phyloP scores from a whole-genome alignment of 2,888 invertebrate species.

The Rhagium mordax region DNA sequence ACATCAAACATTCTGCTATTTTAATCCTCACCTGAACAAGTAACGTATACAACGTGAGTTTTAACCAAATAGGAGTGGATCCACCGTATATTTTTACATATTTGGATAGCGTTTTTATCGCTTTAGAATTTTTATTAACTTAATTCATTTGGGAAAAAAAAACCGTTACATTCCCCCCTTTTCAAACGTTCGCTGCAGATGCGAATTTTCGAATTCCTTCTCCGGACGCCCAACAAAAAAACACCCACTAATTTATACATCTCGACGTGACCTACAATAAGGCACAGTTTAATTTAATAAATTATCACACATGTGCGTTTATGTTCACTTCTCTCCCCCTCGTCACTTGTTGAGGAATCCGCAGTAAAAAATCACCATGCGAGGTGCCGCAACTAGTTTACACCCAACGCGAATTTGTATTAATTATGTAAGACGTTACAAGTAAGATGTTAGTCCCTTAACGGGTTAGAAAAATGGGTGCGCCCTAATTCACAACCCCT shows the following conservation, averaged over 20 bases:
- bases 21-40: background rate
- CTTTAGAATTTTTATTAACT: too few species aligned
- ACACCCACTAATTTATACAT: background rate
- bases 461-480: too few species aligned
- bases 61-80: background rate
- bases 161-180: too few species aligned
- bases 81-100: too few species aligned
- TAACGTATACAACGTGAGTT: background rate
- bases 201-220: background rate
- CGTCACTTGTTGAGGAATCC: background rate
- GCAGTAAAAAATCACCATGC: background rate
- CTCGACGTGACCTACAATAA: background rate
- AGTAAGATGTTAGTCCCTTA: too few species aligned
- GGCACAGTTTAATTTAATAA: conserved; percentile 12
- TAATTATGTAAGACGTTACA: background rate
- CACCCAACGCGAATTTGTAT: background rate
- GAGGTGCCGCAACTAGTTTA: background rate
- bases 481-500: too few species aligned
- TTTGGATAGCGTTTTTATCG: too few species aligned
- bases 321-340: background rate
- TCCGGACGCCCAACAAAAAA: background rate
- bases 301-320: conserved; percentile 1
- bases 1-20: background rate
- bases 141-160: too few species aligned
- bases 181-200: background rate